phyloP scores from a whole-genome alignment of 2,113 vertebrate species.

The Mionectes macconnelli region DNA sequence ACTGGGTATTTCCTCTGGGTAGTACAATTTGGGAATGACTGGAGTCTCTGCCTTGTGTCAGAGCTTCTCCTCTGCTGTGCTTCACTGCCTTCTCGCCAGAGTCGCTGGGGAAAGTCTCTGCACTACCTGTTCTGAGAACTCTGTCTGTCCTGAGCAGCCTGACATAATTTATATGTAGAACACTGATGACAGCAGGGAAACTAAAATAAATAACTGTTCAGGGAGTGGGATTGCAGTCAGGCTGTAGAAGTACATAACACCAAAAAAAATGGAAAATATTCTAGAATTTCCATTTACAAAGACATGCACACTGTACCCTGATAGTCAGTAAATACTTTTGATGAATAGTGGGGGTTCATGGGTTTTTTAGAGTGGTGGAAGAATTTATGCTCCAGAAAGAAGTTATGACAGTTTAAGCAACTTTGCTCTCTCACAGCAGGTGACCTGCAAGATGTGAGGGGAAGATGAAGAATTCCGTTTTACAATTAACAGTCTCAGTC shows the following conservation, averaged over 20 bases:
- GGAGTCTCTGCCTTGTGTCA: neutral
- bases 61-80: neutral
- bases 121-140: neutral
- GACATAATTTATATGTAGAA: neutral
- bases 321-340: neutral
- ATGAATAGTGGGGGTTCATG: neutral
- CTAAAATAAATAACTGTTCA: neutral
- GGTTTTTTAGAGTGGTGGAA: neutral
- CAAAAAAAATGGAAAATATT: neutral
- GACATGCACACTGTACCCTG: neutral
- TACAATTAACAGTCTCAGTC: neutral
- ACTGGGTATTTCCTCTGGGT: neutral
- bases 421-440: neutral
- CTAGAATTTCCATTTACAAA: neutral
- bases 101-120: neutral
- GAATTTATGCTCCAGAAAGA: neutral
- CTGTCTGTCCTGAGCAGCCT: neutral
- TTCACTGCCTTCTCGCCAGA: neutral
- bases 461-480: neutral
- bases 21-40: neutral
- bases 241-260: accelerated
- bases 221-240: neutral
- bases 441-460: neutral
- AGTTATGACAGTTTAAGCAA: neutral
- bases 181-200: neutral